Evolutionary conservation across 2,797 vertebrate species (phyloP).

Genomic region (Adrianichthys oophorus): DNA sequence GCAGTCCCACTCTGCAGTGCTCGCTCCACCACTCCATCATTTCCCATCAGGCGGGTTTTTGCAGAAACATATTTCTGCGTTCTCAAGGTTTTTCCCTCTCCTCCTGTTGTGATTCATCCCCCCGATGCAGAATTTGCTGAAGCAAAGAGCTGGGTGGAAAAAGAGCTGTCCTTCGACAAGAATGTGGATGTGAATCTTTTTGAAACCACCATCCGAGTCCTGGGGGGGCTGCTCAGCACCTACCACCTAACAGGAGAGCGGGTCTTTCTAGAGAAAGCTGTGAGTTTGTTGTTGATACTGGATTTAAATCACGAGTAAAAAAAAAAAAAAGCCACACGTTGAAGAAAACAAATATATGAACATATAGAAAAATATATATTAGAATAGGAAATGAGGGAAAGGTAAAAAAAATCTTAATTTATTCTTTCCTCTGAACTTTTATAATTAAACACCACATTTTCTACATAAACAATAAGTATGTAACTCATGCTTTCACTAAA

Average conservation of each 20-base stretch:
- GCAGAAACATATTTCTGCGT: background rate
- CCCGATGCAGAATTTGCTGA: constrained; percentile 86
- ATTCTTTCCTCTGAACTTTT: no score
- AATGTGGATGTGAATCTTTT: constrained; percentile 97
- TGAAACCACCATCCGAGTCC: constrained; percentile 94
- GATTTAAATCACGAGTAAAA: background rate
- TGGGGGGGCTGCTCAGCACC: constrained; percentile 91
- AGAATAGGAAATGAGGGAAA: no score
- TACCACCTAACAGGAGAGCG: constrained; percentile 89
- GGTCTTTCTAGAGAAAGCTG: constrained; percentile 93
- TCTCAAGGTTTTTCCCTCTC: background rate
- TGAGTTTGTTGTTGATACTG: constrained; percentile 64
- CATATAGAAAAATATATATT: no score
- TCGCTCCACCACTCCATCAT: background rate
- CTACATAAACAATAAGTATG: no score
- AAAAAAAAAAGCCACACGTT: no score
- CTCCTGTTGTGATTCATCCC: background rate
- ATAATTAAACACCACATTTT: no score
- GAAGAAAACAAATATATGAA: no score
- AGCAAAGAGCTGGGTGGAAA: constrained; percentile 87
- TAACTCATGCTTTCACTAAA: no score
- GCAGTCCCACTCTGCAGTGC: no score
- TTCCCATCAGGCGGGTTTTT: no score
- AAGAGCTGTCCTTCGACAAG: constrained; percentile 84
- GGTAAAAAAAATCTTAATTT: no score